phyloP scores from a whole-genome alignment of 2,888 invertebrate species.

The Thymelicus lineola region DNA sequence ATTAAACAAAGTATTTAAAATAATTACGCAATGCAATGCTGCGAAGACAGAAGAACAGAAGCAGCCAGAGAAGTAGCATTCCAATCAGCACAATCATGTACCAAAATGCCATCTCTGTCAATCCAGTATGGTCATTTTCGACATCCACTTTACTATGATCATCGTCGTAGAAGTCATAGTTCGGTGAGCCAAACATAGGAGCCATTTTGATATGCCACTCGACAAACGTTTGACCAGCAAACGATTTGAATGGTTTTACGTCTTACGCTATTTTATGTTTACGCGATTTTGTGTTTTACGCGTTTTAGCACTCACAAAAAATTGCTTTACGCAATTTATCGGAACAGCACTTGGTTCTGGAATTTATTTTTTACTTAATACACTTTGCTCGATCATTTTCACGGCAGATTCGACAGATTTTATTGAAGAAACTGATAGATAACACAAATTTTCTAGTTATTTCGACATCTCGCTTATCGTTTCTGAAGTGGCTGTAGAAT shows the following conservation, averaged over 20 bases:
- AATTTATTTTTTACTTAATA: slow-evolving; percentile 31
- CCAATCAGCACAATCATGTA: slow-evolving; percentile 65
- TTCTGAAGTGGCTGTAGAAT: slow-evolving; percentile 7
- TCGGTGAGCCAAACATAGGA: slow-evolving; percentile 61
- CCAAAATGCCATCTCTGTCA: slow-evolving; percentile 69
- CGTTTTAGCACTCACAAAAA: slow-evolving; percentile 55
- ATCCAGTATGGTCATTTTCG: slow-evolving; percentile 42
- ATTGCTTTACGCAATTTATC: slow-evolving; percentile 61
- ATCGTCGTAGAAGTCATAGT: slow-evolving; percentile 52
- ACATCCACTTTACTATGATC: slow-evolving; percentile 44
- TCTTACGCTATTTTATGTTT: neutral
- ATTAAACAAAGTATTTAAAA: neutral
- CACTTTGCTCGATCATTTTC: slow-evolving; percentile 34
- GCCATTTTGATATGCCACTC: slow-evolving; percentile 62
- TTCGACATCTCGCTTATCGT: slow-evolving; percentile 31
- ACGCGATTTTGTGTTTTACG: neutral
- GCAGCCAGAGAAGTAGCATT: slow-evolving; percentile 68
- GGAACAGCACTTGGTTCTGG: slow-evolving; percentile 51
- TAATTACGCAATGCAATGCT: slow-evolving; percentile 63
- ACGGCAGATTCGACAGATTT: slow-evolving; percentile 21
- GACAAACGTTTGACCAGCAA: slow-evolving; percentile 51
- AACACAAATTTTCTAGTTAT: slow-evolving; percentile 26
- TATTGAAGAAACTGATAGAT: slow-evolving; percentile 21
- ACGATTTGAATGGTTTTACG: slow-evolving; percentile 46
- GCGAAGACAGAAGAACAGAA: slow-evolving; percentile 69